Evolutionary conservation across 1,140 invertebrate genomes (phyloP).

Genomic region (Aplysia californica): DNA sequence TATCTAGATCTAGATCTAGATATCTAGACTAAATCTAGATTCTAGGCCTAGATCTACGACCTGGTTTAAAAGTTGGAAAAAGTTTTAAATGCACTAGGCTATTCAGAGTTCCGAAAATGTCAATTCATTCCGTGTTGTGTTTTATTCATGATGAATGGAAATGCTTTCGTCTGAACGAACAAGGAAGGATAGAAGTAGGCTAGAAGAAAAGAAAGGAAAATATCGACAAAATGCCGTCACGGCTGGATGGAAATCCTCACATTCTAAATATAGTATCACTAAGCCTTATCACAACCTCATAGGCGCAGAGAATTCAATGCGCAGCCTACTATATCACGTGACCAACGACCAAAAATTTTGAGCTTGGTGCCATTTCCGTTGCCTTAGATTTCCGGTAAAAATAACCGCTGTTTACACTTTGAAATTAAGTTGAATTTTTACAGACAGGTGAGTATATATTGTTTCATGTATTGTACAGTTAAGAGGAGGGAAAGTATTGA

Average conservation of each 20-base stretch:
- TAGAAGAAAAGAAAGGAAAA: not conserved
- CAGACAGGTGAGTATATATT: too few relatives aligned
- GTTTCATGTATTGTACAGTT: too few relatives aligned
- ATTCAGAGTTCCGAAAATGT: too few relatives aligned
- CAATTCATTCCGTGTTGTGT: too few relatives aligned
- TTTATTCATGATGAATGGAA: too few relatives aligned
- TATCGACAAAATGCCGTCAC: not conserved
- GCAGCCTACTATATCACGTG: not conserved
- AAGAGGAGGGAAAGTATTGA: too few relatives aligned
- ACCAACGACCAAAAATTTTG: constrained; percentile 32
- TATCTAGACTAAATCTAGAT: too few relatives aligned
- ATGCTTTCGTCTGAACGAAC: not conserved
- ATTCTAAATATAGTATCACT: not conserved
- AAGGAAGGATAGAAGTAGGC: not conserved
- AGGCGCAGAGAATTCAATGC: not conserved
- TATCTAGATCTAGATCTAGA: too few relatives aligned
- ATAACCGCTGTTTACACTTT: constrained; percentile 16
- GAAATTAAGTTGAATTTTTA: too few relatives aligned
- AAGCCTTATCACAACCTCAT: not conserved
- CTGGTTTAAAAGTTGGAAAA: too few relatives aligned
- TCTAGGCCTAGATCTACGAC: too few relatives aligned
- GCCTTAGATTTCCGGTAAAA: constrained; percentile 59
- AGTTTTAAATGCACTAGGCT: too few relatives aligned
- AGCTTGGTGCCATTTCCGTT: constrained; percentile 58
- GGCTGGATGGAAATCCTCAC: not conserved